These are phyloP conservation scores for Corythornis cristatus DNA, from an alignment of 2,113 vertebrate genomes.

Conservation along the genomic window DNA sequence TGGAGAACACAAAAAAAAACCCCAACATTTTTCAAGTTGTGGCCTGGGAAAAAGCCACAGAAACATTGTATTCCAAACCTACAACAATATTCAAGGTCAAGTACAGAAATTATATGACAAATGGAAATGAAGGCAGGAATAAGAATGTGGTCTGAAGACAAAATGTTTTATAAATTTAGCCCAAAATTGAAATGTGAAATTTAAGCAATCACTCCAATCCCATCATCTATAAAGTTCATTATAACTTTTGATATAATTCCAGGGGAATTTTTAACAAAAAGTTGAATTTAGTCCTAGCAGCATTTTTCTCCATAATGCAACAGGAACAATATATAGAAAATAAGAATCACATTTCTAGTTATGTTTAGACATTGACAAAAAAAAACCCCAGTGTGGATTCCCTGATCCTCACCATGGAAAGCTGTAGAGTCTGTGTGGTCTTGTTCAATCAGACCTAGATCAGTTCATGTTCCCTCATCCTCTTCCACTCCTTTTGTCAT, in stretches of 20 bases:
- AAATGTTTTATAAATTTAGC: background rate
- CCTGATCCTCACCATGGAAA: too few relatives aligned
- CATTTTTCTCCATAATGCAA: background rate
- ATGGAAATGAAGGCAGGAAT: background rate
- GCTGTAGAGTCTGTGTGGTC: too few relatives aligned
- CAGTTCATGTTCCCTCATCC: too few relatives aligned
- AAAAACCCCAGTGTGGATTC: too few relatives aligned
- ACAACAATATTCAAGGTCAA: conserved; percentile 5
- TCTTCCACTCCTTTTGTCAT: too few relatives aligned
- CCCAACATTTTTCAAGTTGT: background rate
- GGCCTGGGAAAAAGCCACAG: conserved; percentile 5
- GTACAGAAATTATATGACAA: background rate
- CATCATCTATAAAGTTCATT: background rate
- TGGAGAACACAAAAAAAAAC: background rate
- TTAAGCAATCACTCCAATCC: background rate
- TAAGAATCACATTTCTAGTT: background rate
- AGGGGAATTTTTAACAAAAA: background rate
- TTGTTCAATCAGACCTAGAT: too few relatives aligned
- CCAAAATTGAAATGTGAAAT: background rate
- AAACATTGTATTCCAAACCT: background rate
- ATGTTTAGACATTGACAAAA: too few relatives aligned
- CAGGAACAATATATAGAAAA: background rate
- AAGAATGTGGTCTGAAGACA: background rate
- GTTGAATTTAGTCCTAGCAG: background rate
- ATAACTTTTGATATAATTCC: background rate